Percentiles rank a stretch among this genome's conserved stretches.
Evolutionary conservation across 2,888 invertebrate species (phyloP).

Genomic region (Eilema griseolum): DNA sequence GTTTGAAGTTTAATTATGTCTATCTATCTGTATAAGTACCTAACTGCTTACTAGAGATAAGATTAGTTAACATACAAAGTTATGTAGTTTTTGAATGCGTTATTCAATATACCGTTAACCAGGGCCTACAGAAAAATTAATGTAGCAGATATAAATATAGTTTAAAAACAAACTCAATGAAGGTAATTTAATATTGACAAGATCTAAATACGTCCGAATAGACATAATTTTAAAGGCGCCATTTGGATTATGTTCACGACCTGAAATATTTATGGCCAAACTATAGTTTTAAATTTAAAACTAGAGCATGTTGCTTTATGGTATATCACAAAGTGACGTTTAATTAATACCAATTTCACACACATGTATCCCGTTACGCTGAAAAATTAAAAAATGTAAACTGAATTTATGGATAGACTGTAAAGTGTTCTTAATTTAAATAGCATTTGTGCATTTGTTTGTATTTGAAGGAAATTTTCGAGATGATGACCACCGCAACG

Average conservation of each 20-base stretch:
- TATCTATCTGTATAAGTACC: no score
- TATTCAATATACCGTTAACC: not conserved
- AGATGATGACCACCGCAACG: no score
- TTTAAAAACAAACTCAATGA: constrained; percentile 19
- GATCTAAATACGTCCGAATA: constrained; percentile 26
- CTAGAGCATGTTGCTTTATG: constrained; percentile 5
- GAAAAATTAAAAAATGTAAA: not conserved
- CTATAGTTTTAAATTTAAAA: constrained; percentile 11
- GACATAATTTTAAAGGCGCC: constrained; percentile 21
- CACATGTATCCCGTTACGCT: not conserved
- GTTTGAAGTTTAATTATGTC: no score
- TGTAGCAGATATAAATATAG: constrained; percentile 23
- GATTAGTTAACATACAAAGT: no score
- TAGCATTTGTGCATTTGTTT: not conserved
- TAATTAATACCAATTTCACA: constrained; percentile 2
- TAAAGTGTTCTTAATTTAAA: not conserved
- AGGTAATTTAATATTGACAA: constrained; percentile 16
- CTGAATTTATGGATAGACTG: not conserved
- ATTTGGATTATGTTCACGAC: constrained; percentile 16
- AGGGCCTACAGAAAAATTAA: not conserved
- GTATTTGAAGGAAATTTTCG: not conserved
- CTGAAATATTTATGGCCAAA: constrained; percentile 5
- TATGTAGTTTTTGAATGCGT: not conserved
- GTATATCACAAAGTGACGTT: not conserved
- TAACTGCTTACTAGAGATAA: no score